phyloP scores from a whole-genome alignment of 2,113 vertebrate genomes.

The Crypturellus undulatus region DNA sequence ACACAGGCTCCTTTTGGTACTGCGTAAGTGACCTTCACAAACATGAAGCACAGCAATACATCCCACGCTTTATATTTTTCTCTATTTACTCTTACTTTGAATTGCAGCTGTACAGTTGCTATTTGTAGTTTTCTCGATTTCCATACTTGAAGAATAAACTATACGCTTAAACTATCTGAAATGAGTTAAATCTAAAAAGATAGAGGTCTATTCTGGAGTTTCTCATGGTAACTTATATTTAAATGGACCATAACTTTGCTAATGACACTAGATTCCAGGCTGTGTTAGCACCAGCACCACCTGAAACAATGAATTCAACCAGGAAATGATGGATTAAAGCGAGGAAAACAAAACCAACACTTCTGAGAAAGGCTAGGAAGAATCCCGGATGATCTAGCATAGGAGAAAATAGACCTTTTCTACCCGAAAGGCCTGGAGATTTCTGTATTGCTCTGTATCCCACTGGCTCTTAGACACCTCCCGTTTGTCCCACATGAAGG shows the following conservation, averaged over 20 bases:
- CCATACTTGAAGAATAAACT: not conserved
- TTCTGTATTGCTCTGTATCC: not conserved
- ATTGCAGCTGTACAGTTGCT: not conserved
- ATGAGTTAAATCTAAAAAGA: not conserved
- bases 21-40: not conserved
- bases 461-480: not conserved
- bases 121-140: not conserved
- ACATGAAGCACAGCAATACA: not conserved
- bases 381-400: not conserved
- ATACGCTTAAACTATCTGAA: not conserved
- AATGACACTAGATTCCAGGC: not conserved
- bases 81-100: not conserved
- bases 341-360: not conserved
- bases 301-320: not conserved
- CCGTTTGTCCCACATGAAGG: not conserved
- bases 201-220: not conserved
- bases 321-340: not conserved
- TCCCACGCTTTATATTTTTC: not conserved
- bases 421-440: not conserved
- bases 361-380: not conserved
- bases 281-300: not conserved
- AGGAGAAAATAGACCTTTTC: not conserved
- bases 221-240: not conserved
- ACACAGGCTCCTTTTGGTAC: not conserved
- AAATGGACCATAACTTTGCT: not conserved